phyloP scores from a whole-genome alignment of 1,140 invertebrate species.

The Melanaphis sacchari region DNA sequence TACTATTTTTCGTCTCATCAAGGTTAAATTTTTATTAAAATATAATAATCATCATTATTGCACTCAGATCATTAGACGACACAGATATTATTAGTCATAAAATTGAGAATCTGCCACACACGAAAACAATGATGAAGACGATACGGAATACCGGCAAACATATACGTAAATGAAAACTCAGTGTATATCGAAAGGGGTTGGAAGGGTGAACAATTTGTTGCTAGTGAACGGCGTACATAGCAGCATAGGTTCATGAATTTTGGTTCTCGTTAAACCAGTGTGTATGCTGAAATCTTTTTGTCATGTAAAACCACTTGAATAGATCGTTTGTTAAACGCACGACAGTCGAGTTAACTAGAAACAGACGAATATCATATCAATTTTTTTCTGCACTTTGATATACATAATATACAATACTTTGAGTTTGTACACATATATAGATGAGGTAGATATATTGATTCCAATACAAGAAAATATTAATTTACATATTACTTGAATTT shows the following conservation, averaged over 20 bases:
- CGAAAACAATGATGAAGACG: neutral
- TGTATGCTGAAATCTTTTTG: conserved; percentile 1
- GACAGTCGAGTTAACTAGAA: neutral
- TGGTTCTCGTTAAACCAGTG: neutral
- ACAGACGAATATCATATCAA: neutral
- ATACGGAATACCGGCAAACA: neutral
- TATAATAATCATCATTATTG: neutral
- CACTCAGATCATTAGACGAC: neutral
- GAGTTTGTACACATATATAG: neutral
- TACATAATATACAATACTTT: neutral
- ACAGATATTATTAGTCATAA: neutral
- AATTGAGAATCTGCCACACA: neutral
- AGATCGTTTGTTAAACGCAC: neutral
- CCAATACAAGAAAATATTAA: neutral
- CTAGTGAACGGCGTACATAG: neutral
- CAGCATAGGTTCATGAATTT: neutral
- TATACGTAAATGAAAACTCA: neutral
- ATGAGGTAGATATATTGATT: neutral
- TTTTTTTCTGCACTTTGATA: neutral
- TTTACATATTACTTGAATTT: neutral
- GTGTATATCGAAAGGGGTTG: neutral
- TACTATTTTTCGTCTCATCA: neutral
- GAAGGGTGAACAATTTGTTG: neutral
- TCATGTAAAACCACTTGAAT: conserved; percentile 20
- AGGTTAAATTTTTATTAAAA: neutral